A percentile compares a stretch with the other conserved stretches of the same genome.
These are phyloP conservation scores for Pipistrellus pygmaeus DNA, from an alignment of 2,797 vertebrate species.

Conservation along the genomic window DNA sequence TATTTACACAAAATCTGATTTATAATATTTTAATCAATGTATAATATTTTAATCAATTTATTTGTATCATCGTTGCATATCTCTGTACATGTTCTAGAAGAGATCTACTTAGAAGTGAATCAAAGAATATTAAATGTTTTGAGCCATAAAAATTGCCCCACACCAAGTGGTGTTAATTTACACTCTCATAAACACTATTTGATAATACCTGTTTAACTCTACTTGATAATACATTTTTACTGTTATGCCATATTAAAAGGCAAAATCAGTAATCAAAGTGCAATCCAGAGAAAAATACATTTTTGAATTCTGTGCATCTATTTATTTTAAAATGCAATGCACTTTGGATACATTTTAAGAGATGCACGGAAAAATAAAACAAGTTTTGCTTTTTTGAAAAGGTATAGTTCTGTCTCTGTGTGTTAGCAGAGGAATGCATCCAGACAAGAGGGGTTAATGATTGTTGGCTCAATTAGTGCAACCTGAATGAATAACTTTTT, in stretches of 20 bases:
- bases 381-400: background rate
- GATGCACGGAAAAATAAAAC: background rate
- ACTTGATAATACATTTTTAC: background rate
- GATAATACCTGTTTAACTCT: background rate
- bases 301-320: accelerated
- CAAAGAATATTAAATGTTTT: background rate
- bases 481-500: conserved; percentile 80
- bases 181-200: background rate
- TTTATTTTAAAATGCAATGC: accelerated
- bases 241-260: background rate
- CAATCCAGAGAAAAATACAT: background rate
- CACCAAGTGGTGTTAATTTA: background rate
- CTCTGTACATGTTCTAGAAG: background rate
- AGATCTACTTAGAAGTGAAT: background rate
- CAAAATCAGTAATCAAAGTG: background rate
- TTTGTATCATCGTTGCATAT: background rate
- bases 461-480: conserved; percentile 84
- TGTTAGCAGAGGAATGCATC: conserved; percentile 5
- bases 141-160: background rate
- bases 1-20: background rate
- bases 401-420: background rate
- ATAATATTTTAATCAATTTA: background rate
- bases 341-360: accelerated
- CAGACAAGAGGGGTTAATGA: conserved; percentile 81
- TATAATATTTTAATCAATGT: background rate